phyloP scores from a whole-genome alignment of 2,888 invertebrate species.

The Drosophila kanekoi region DNA sequence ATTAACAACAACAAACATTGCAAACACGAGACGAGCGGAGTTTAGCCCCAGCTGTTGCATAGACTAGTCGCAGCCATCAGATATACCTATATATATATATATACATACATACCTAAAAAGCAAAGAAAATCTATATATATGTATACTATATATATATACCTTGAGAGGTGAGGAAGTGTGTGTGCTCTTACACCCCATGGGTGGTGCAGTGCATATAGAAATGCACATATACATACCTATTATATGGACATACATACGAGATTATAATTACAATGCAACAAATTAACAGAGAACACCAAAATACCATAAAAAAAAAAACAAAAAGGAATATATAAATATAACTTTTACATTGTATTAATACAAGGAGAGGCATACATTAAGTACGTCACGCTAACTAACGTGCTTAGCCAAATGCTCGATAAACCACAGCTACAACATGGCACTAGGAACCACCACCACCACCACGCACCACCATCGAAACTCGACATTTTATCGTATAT shows the following conservation, averaged over 20 bases:
- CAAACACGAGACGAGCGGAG: slow-evolving; percentile 10
- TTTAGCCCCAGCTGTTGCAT: slow-evolving; percentile 33
- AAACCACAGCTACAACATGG: slow-evolving; percentile 30
- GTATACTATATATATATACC: slow-evolving; percentile 20
- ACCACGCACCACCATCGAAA: slow-evolving; percentile 1
- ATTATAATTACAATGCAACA: slow-evolving; percentile 47
- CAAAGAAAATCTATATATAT: not conserved
- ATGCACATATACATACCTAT: slow-evolving; percentile 41
- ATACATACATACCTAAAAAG: slow-evolving; percentile 8
- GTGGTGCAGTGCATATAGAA: slow-evolving; percentile 54
- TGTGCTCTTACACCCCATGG: slow-evolving; percentile 77
- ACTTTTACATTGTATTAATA: slow-evolving; percentile 53
- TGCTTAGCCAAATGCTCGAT: slow-evolving; percentile 32
- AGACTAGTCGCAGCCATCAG: slow-evolving; percentile 47
- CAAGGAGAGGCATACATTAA: slow-evolving; percentile 45
- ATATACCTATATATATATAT: slow-evolving; percentile 41
- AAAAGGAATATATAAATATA: slow-evolving; percentile 10
- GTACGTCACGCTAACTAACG: slow-evolving; percentile 44
- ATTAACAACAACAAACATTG: slow-evolving; percentile 6
- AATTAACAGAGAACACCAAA: slow-evolving; percentile 46
- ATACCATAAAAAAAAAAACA: slow-evolving; percentile 17
- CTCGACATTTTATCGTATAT: slow-evolving; percentile 9
- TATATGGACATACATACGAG: slow-evolving; percentile 44
- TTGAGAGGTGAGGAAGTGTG: slow-evolving; percentile 53
- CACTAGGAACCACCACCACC: slow-evolving; percentile 12